Evolutionary conservation across 2,113 vertebrate species (phyloP).

Genomic region (Ovibos moschatus): DNA sequence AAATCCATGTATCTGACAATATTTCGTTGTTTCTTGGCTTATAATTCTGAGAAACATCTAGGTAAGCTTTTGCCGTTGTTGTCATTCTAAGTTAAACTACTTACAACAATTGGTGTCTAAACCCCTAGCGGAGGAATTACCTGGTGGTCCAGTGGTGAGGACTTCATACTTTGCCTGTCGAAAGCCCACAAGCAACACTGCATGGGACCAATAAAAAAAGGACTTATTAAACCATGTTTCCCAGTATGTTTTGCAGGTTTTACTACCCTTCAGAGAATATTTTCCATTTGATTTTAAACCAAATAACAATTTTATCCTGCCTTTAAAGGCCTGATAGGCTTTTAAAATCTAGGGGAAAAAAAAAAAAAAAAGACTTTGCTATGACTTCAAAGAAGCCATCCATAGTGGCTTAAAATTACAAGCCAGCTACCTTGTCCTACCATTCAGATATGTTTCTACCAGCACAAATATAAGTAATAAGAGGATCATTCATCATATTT

Average conservation of each 20-base stretch:
- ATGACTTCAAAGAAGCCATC: not conserved
- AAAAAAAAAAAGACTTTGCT: not conserved
- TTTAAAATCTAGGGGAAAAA: not conserved
- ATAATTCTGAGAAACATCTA: not conserved
- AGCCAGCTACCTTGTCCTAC: not conserved
- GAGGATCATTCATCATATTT: not conserved
- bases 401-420: not conserved
- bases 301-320: not conserved
- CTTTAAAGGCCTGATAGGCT: not conserved
- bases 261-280: not conserved
- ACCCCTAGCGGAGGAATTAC: not conserved
- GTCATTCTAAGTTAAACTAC: not conserved
- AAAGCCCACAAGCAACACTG: not conserved
- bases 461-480: not conserved
- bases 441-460: not conserved
- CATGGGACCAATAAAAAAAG: not conserved
- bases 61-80: not conserved
- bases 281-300: constrained; percentile 11
- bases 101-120: not conserved
- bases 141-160: not conserved
- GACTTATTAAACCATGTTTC: not conserved
- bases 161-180: accelerated
- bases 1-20: not conserved
- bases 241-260: not conserved
- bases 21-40: not conserved